phyloP scores from a whole-genome alignment of 2,113 vertebrate genomes.

The Serinus canaria region DNA sequence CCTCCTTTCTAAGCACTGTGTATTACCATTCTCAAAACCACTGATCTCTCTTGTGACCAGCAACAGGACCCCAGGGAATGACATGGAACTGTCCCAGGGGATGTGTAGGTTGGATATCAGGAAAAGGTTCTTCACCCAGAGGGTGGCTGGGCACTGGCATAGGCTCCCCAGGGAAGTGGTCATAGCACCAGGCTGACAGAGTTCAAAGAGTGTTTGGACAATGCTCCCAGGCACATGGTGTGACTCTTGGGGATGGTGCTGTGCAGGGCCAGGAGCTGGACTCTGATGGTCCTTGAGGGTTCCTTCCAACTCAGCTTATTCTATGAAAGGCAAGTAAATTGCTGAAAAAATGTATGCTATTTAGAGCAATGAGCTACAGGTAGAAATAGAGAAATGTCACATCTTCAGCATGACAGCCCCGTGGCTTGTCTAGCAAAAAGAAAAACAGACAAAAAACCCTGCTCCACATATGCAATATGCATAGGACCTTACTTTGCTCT shows the following conservation, averaged over 20 bases:
- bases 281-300: background rate
- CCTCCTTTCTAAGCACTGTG: background rate
- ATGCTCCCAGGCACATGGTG: background rate
- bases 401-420: background rate
- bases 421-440: background rate
- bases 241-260: background rate
- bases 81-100: background rate
- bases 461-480: background rate
- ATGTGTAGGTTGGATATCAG: background rate
- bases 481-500: background rate
- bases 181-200: background rate
- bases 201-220: background rate
- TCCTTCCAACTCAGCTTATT: background rate
- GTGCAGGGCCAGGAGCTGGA: background rate
- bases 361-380: background rate
- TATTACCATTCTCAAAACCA: background rate
- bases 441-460: background rate
- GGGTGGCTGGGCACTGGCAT: background rate
- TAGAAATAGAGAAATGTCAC: background rate
- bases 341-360: background rate
- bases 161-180: background rate
- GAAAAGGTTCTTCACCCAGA: background rate
- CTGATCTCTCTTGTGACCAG: background rate
- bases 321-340: background rate
- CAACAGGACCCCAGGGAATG: fast-evolving